phyloP scores from a whole-genome alignment of 2,888 invertebrate species.

The Noctua comes region DNA sequence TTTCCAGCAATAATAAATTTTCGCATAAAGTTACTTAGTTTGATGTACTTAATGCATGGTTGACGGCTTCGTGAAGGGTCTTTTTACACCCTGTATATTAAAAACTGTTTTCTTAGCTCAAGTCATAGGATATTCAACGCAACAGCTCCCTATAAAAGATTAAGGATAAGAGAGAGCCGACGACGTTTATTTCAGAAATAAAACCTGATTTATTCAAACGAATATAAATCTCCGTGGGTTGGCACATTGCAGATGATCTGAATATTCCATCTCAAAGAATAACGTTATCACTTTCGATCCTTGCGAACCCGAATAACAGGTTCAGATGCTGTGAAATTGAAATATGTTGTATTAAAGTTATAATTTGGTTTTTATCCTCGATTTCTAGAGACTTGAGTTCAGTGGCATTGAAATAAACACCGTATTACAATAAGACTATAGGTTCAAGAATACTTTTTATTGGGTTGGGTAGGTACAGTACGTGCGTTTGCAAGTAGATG shows the following conservation, averaged over 20 bases:
- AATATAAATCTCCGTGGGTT: constrained; percentile 6
- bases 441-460: not conserved
- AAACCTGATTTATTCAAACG: constrained; percentile 35
- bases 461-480: not conserved
- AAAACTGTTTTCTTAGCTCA: not conserved
- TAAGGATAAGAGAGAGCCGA: not conserved
- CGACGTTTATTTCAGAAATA: constrained; percentile 8
- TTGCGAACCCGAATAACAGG: constrained; percentile 41
- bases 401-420: not conserved
- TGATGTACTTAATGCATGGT: too few species aligned
- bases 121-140: constrained; percentile 14
- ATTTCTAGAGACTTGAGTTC: not conserved
- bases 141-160: not conserved
- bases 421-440: not conserved
- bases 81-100: too few species aligned
- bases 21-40: too few species aligned
- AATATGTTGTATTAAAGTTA: constrained; percentile 48
- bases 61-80: too few species aligned
- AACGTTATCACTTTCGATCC: constrained; percentile 21
- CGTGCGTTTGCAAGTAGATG: not conserved
- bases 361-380: constrained; percentile 7
- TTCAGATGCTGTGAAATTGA: constrained; percentile 62
- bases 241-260: constrained; percentile 33
- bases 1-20: too few species aligned
- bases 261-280: constrained; percentile 40